A percentile compares a stretch with the other conserved stretches of the same genome.
Evolutionary conservation across 2,888 invertebrate genomes (phyloP).

Genomic region (Tachina lurida): DNA sequence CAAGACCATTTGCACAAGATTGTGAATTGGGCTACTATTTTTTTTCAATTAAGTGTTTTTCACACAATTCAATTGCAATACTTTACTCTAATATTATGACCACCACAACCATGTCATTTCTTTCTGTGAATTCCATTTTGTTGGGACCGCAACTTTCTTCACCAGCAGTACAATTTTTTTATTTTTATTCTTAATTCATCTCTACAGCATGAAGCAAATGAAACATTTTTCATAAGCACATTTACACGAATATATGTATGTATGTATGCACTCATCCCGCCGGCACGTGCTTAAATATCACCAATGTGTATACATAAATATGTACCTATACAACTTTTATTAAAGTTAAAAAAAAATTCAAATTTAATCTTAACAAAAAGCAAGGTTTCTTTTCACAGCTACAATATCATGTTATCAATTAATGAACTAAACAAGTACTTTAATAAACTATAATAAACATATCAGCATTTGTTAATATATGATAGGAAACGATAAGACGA

Average conservation of each 20-base stretch:
- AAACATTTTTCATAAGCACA: background rate
- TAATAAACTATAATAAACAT: constrained; percentile 4
- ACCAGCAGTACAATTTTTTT: background rate
- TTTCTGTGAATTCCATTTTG: too few species aligned
- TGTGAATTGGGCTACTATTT: too few species aligned
- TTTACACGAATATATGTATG: too few species aligned
- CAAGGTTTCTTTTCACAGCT: background rate
- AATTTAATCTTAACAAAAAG: background rate
- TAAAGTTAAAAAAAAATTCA: background rate
- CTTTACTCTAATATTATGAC: too few species aligned
- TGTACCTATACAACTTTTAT: background rate
- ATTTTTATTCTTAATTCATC: too few species aligned
- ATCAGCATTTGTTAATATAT: constrained; percentile 1
- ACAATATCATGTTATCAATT: background rate
- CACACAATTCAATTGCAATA: too few species aligned
- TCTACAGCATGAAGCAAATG: background rate
- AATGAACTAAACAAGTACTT: background rate
- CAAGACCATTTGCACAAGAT: too few species aligned
- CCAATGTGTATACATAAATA: too few species aligned
- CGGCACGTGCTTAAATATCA: background rate
- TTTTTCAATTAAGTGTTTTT: too few species aligned
- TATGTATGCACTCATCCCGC: too few species aligned
- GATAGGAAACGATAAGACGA: constrained; percentile 10
- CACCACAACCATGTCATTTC: too few species aligned
- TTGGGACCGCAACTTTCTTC: too few species aligned